Evolutionary conservation across 2,113 vertebrate species (phyloP).

Genomic region (Corynorhinus townsendii): DNA sequence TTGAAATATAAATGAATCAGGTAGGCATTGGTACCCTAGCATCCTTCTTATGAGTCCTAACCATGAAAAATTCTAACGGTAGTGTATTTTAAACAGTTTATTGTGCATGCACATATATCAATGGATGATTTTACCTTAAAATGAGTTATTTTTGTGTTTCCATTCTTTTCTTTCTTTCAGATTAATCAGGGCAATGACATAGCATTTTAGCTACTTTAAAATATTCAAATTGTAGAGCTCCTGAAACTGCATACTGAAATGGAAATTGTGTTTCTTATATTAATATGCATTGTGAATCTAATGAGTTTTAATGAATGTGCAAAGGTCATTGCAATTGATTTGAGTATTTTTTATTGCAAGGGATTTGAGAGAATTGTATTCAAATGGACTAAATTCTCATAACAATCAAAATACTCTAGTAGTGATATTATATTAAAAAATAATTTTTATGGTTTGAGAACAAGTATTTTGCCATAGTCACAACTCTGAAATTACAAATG

Average conservation of each 20-base stretch:
- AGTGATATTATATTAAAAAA: not conserved
- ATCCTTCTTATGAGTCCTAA: not conserved
- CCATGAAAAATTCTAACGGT: not conserved
- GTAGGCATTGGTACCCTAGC: not conserved
- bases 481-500: not conserved
- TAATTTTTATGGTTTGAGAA: not conserved
- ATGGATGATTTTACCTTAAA: not conserved
- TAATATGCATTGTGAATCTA: slow-evolving; percentile 24
- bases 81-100: not conserved
- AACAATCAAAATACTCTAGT: not conserved
- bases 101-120: not conserved
- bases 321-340: slow-evolving; percentile 45
- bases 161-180: not conserved
- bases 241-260: not conserved
- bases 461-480: not conserved
- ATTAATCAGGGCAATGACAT: not conserved
- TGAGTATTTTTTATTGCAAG: not conserved
- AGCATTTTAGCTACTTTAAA: not conserved
- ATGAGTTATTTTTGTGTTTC: not conserved
- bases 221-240: not conserved
- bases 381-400: not conserved
- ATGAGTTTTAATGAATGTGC: slow-evolving; percentile 20
- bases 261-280: not conserved
- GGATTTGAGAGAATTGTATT: not conserved
- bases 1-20: not conserved